Percentiles rank a stretch among this genome's conserved stretches.
These are phyloP conservation scores for Bathynomus jamesi DNA, from an alignment of 1,140 invertebrate species.

Conservation along the genomic window DNA sequence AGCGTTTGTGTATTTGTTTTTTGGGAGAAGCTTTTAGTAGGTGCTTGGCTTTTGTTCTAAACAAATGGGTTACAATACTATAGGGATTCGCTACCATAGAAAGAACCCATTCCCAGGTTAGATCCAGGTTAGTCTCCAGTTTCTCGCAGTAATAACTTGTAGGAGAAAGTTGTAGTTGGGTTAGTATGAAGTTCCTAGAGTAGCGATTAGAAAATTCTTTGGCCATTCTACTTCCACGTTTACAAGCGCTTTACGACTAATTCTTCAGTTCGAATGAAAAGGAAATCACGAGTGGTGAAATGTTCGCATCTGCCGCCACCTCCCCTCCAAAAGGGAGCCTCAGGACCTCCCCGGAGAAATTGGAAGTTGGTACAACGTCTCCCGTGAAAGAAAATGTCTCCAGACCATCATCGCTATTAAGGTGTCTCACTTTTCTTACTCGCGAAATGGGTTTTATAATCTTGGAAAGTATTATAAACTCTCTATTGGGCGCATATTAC, in stretches of 20 bases:
- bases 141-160: not conserved
- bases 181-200: not conserved
- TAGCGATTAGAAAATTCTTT: not conserved
- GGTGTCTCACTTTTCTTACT: not conserved
- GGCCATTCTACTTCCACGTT: not conserved
- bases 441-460: not conserved
- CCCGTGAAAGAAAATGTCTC: not conserved
- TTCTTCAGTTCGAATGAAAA: not conserved
- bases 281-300: not conserved
- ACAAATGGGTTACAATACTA: too few relatives aligned
- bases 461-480: not conserved
- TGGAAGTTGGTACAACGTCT: not conserved
- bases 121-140: not conserved
- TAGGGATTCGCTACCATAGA: too few relatives aligned
- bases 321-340: not conserved
- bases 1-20: too few relatives aligned
- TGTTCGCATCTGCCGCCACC: not conserved
- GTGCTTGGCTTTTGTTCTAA: too few relatives aligned
- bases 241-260: not conserved
- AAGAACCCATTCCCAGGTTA: too few relatives aligned
- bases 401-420: not conserved
- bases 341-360: not conserved
- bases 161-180: not conserved
- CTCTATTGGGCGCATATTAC: not conserved
- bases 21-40: too few relatives aligned